Evolutionary conservation across 2,888 invertebrate genomes (phyloP), one percentile per base, ranked within the genome.

Genomic region (Meloe dianella): DNA sequence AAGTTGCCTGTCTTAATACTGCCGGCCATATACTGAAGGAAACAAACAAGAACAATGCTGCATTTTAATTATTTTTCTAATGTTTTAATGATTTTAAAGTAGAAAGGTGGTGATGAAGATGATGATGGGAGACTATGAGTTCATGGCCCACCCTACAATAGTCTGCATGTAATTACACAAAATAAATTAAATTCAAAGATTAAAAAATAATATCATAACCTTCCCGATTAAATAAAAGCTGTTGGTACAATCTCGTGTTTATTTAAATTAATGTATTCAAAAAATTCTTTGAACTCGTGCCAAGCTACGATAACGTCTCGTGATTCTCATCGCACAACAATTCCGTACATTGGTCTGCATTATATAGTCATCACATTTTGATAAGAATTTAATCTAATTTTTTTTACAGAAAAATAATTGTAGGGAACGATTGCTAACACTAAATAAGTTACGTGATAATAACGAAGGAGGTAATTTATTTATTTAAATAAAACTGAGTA

Each of bases 1-100:
- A 97, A 47, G 95, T 96, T 32, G 96, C 94, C 84, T 97, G 97
- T 2, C 97, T 88, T 65, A 97, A 85, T 62, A 97, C 91, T 56
- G 97, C 97, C 61, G 97, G 96, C 88, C 92, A 92, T 80, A 97
- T 94, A 62, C 97, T 96, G 84, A 14, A 81, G 80, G 24, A 71
- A 73, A 61, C 67, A 59, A 54, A 47, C 5, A 54, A 54, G 14
- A 32, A 32, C 24, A 24, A 60, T n/a, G 0, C 35, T 59, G 35
- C 35, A 38, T 35, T 59, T 59, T 60, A 60, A 35, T 60, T 20
- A 17, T 35, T 24, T 12, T 22, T 51, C 2, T 22, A 17, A n/a
- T 41, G 32, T 41, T 41, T 41, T 41, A 17, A 2, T 22, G 3
- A 12, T n/a, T n/a, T n/a, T n/a, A n/a, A n/a, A n/a, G n/a, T 8